phyloP scores from a whole-genome alignment of 2,888 invertebrate genomes.

The Drosophila maculinotata region DNA sequence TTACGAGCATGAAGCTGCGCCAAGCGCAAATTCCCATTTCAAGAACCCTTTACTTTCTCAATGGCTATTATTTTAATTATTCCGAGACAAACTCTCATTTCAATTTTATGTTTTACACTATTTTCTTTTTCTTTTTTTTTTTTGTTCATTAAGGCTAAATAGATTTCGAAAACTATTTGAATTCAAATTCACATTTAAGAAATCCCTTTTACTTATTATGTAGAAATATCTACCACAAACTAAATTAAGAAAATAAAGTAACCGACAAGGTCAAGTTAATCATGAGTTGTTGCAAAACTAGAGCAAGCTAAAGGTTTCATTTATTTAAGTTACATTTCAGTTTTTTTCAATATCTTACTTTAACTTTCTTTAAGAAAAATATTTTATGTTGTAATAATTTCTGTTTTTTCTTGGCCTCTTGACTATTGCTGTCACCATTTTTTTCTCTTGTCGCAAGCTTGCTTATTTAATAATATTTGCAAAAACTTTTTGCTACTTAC shows the following conservation, averaged over 20 bases:
- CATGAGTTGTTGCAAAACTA: too few species aligned
- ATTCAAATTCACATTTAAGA: neutral
- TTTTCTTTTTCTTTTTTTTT: neutral
- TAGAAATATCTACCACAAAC: too few species aligned
- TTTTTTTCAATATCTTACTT: neutral
- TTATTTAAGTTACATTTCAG: too few species aligned
- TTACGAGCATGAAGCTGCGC: constrained; percentile 44
- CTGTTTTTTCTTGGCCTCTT: constrained; percentile 2
- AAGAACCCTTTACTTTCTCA: constrained; percentile 32
- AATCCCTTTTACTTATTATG: neutral
- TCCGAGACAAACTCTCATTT: constrained; percentile 28
- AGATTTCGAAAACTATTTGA: neutral
- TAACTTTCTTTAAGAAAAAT: neutral
- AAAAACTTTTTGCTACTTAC: constrained; percentile 55
- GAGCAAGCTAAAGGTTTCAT: too few species aligned
- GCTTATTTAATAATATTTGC: constrained; percentile 66
- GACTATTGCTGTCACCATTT: constrained; percentile 5
- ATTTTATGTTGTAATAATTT: constrained; percentile 16
- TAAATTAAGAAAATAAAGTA: neutral
- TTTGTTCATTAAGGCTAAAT: neutral
- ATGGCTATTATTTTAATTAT: constrained; percentile 58
- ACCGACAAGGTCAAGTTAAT: too few species aligned
- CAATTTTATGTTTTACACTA: constrained; percentile 1
- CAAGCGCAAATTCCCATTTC: constrained; percentile 30
- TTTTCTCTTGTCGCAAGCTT: constrained; percentile 25